phyloP scores from a whole-genome alignment of 2,888 invertebrate genomes.

The Opisthograptis luteolata region DNA sequence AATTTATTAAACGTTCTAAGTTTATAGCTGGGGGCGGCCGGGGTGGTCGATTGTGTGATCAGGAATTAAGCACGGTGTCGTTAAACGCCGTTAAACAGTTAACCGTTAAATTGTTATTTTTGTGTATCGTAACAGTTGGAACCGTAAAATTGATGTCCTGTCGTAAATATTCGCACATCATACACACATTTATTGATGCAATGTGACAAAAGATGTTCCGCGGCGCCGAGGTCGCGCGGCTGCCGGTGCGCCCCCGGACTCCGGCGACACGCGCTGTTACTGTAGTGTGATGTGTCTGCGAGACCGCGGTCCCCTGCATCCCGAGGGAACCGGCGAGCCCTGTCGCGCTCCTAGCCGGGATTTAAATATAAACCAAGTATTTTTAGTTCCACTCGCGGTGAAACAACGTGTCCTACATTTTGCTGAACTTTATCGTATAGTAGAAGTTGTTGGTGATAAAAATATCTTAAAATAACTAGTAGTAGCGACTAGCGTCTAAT shows the following conservation, averaged over 20 bases:
- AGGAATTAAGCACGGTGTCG: too few relatives aligned
- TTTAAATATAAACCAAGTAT: slow-evolving; percentile 8
- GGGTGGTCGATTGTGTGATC: too few relatives aligned
- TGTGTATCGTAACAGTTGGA: slow-evolving; percentile 18
- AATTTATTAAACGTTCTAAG: too few relatives aligned
- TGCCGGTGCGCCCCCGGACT: too few relatives aligned
- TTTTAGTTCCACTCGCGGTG: slow-evolving; percentile 7
- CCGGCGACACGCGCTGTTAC: too few relatives aligned
- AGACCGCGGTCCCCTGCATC: too few relatives aligned
- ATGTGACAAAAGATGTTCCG: background rate
- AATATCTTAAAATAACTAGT: slow-evolving; percentile 4
- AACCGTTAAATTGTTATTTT: slow-evolving; percentile 20
- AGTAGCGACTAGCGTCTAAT: too few relatives aligned
- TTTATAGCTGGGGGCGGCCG: too few relatives aligned
- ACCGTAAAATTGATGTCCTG: slow-evolving; percentile 16
- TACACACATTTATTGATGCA: background rate
- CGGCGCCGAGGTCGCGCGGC: background rate
- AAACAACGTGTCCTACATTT: slow-evolving; percentile 15
- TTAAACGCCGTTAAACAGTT: slow-evolving; percentile 10
- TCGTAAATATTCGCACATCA: slow-evolving; percentile 7
- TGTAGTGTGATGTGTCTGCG: too few relatives aligned
- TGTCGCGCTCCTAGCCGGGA: too few relatives aligned
- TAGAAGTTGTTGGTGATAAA: background rate
- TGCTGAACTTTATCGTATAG: slow-evolving; percentile 1
- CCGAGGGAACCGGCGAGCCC: too few relatives aligned